Evolutionary conservation across 2,113 vertebrate genomes (phyloP).

Genomic region (Chamaetylas fuelleborni): DNA sequence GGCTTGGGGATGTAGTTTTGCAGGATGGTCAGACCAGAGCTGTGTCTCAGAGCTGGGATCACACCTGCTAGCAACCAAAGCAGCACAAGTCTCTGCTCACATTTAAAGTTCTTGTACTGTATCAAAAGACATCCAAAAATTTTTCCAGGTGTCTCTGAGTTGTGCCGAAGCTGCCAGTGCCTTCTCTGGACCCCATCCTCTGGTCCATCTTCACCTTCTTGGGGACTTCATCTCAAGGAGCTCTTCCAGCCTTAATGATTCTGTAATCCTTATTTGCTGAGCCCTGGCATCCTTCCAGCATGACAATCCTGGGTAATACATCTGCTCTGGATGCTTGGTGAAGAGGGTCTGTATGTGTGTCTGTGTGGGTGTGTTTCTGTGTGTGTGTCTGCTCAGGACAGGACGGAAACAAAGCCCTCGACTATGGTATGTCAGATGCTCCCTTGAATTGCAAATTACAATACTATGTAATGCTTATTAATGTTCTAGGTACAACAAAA

Average conservation of each 20-base stretch:
- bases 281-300: neutral
- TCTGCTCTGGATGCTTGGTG: neutral
- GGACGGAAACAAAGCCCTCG: neutral
- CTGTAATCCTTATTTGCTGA: neutral
- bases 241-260: neutral
- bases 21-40: neutral
- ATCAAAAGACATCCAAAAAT: neutral
- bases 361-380: neutral
- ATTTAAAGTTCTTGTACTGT: neutral
- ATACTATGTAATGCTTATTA: neutral
- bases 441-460: neutral
- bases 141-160: neutral
- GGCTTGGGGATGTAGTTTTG: neutral
- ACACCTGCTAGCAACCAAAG: neutral
- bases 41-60: neutral
- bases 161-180: neutral
- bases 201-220: neutral
- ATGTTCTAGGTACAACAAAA: neutral
- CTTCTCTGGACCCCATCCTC: neutral
- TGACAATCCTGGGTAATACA: neutral
- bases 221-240: accelerated
- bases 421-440: neutral
- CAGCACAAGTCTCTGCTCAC: neutral
- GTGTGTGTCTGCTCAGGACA: neutral
- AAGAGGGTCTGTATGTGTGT: neutral